Percentiles rank a stretch among this genome's conserved stretches.
phyloP scores from a whole-genome alignment of 37 sponge, comb jelly and placozoan species.

The Diacarnus erythraeanus region DNA sequence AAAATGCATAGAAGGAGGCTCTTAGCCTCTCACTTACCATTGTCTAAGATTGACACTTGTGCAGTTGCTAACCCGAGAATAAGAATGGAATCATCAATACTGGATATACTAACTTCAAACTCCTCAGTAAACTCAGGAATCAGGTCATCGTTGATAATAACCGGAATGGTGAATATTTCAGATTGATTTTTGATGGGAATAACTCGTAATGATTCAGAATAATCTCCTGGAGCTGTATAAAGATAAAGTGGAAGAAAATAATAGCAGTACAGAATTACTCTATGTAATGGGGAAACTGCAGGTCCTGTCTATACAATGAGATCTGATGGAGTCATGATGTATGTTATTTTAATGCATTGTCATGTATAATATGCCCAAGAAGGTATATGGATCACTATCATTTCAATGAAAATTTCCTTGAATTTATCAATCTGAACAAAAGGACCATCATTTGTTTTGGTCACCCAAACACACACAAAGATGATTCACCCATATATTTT shows the following conservation, averaged over 20 bases:
- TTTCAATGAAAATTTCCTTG: too few relatives aligned
- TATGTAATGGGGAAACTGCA: background rate
- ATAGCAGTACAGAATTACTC: background rate
- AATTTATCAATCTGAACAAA: too few relatives aligned
- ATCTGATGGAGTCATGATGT: too few relatives aligned
- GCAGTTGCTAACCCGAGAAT: background rate
- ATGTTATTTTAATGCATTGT: too few relatives aligned
- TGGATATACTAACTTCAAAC: background rate
- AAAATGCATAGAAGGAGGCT: too few relatives aligned
- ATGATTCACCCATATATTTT: too few relatives aligned
- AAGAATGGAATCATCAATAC: background rate
- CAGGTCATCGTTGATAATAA: slow-evolving; percentile 7
- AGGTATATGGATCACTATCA: too few relatives aligned
- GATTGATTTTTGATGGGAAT: background rate
- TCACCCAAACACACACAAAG: too few relatives aligned
- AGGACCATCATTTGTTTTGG: too few relatives aligned
- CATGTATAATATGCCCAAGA: too few relatives aligned
- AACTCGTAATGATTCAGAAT: background rate
- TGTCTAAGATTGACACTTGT: background rate
- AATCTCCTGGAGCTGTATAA: slow-evolving; percentile 12
- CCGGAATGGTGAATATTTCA: background rate
- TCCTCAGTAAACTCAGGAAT: slow-evolving; percentile 17
- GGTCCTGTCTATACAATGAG: too few relatives aligned
- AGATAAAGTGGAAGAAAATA: background rate
- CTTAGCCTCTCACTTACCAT: slow-evolving; percentile 5